phyloP scores from a whole-genome alignment of 2,888 invertebrate genomes.

The Orthosia cruda region DNA sequence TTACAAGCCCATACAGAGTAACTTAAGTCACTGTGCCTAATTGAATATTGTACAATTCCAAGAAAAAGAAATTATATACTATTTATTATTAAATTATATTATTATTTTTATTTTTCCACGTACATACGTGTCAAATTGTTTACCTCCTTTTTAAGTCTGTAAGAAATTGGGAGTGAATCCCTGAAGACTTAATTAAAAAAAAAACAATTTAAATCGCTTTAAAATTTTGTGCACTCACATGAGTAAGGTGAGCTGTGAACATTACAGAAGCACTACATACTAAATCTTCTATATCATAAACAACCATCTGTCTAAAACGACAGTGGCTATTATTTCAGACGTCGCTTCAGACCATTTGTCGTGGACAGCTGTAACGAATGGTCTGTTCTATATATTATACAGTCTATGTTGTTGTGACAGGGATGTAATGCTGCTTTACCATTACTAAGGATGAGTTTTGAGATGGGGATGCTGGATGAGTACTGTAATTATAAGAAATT shows the following conservation, averaged over 20 bases:
- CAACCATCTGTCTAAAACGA: background rate
- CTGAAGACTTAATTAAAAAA: too few relatives aligned
- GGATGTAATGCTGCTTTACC: background rate
- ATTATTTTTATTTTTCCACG: too few relatives aligned
- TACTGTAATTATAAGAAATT: background rate
- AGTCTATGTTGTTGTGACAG: slow-evolving; percentile 1
- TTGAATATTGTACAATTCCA: too few relatives aligned
- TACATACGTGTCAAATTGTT: too few relatives aligned
- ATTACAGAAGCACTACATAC: background rate
- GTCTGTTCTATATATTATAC: slow-evolving; percentile 12
- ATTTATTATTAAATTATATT: too few relatives aligned
- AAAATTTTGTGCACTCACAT: background rate
- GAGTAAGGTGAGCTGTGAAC: background rate
- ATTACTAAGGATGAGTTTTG: too few relatives aligned
- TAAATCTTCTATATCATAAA: background rate
- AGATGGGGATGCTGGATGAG: background rate
- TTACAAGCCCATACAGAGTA: too few relatives aligned
- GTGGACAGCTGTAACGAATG: slow-evolving; percentile 29
- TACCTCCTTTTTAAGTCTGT: too few relatives aligned
- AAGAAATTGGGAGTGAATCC: too few relatives aligned
- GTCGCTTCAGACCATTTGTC: slow-evolving; percentile 15
- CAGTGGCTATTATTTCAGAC: slow-evolving; percentile 16
- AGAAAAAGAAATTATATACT: too few relatives aligned
- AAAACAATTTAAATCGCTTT: too few relatives aligned
- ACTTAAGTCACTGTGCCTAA: too few relatives aligned